A percentile compares a stretch with the other conserved stretches of the same genome.
Conservation (phyloP, 2,113 vertebrate genomes). For the Probosciger aterrimus region DNA sequence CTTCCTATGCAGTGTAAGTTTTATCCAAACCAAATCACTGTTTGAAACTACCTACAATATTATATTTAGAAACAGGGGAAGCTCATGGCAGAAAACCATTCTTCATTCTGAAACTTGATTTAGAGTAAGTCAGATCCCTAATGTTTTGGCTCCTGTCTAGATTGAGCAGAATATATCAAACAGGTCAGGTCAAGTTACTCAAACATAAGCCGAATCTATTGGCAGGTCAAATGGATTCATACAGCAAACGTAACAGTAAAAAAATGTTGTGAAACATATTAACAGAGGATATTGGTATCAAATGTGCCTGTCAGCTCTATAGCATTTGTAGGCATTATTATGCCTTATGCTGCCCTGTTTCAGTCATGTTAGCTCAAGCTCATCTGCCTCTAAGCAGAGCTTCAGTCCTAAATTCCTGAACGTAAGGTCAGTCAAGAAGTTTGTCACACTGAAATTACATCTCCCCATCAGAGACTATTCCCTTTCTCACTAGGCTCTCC, state of each 20-base stretch:
- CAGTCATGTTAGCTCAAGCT: neutral
- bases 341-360: neutral
- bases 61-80: neutral
- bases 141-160: neutral
- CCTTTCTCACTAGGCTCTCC: neutral
- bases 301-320: neutral
- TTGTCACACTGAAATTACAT: neutral
- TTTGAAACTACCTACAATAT: neutral
- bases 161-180: neutral
- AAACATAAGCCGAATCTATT: neutral
- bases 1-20: neutral
- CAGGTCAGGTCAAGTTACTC: neutral
- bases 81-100: neutral
- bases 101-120: neutral
- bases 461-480: neutral
- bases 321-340: neutral
- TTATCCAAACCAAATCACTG: neutral
- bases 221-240: neutral
- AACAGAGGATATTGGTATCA: neutral
- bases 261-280: neutral
- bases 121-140: neutral
- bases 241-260: neutral
- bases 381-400: neutral
- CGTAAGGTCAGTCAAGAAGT: neutral
- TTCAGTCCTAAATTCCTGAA: neutral